Base-by-base conservation (phyloP, 35 echinoderm and acorn worm genomes). In the Apostichopus parvimensis region DNA sequence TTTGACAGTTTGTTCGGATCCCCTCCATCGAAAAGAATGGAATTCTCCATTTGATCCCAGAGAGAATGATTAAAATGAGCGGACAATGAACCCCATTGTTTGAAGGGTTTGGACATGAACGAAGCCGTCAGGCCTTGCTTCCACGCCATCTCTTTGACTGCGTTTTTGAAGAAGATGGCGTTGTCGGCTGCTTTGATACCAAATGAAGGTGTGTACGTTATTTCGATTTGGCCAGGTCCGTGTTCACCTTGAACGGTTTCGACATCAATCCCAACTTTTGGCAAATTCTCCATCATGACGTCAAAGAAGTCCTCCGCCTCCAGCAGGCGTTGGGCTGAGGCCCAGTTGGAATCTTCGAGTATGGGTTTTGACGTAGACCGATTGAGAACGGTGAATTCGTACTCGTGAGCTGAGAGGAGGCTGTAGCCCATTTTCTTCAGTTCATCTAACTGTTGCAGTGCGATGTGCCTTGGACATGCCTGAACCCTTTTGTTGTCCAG, bases 141-240 rank as follows among this genome's bases (percentile, higher is more conserved):
- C 73, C 59, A 58, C 7, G 92, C 95, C 13, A 96, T 96, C 73
- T 96, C 95, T 77, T 96, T 96, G 25, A 96, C 84, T 22, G 86
- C 80, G 28, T 78, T 92, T 76, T 96, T 96, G 83, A 86, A 96
- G 5, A 87, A 92, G 71, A 94, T 77, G 11, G 88, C 95, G 52
- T 87, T 96, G 56, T 96, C 95, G 12, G 92, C 95, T 71, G 92
- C 80, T 92, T 82, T 90, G 52, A 96, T 94, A n/a, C 95, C 95
- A 66, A 92, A 87, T 18, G 88, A 89, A 73, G 95, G 95, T 55
- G 75, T 96, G 73, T 94, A 94, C 1, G 95, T 73, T 4, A 96
- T 96, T 87, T 93, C 95, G 18, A 92, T 21, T 59, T 96, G 95
- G 3, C 95, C 95, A 18, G 95, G 95, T 15, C 79, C 73, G 23